Percentiles rank a stretch among this genome's conserved stretches.
Conservation (phyloP, 2,113 vertebrate genomes). For the Rhinolophus ferrumequinum region DNA sequence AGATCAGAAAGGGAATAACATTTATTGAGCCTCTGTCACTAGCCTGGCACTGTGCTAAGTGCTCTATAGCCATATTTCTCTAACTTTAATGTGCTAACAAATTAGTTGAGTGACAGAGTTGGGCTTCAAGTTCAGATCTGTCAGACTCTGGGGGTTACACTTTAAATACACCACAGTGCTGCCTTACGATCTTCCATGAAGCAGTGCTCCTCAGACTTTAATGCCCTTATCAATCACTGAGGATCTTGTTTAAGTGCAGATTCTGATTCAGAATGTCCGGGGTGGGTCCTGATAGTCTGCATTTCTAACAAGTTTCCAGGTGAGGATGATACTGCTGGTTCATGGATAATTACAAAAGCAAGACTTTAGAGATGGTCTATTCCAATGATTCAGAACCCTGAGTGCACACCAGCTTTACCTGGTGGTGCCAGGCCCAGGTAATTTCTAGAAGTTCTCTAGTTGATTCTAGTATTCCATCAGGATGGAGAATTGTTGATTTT, state of each 20-base stretch:
- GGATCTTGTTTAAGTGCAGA: not conserved
- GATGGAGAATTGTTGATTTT: not conserved
- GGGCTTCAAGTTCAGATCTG: not conserved
- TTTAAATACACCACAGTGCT: not conserved
- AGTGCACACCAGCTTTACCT: not conserved
- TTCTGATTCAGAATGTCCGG: not conserved
- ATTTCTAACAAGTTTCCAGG: not conserved
- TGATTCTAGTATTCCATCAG: not conserved
- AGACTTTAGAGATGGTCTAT: not conserved
- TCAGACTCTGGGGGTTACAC: not conserved
- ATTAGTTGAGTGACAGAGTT: not conserved
- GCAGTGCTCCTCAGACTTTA: not conserved
- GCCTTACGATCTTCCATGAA: not conserved
- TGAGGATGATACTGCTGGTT: not conserved
- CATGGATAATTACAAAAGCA: not conserved
- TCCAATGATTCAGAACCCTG: not conserved
- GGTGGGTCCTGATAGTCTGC: not conserved
- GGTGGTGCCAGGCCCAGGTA: too few relatives aligned
- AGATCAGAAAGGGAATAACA: not conserved
- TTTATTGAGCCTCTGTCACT: not conserved
- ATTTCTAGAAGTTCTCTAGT: not conserved
- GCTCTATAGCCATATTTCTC: not conserved
- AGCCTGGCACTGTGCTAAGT: not conserved
- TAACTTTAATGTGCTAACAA: not conserved
- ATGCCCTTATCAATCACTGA: not conserved